Conservation (phyloP, 2,888 invertebrate genomes). For the Oscheius sp. region DNA sequence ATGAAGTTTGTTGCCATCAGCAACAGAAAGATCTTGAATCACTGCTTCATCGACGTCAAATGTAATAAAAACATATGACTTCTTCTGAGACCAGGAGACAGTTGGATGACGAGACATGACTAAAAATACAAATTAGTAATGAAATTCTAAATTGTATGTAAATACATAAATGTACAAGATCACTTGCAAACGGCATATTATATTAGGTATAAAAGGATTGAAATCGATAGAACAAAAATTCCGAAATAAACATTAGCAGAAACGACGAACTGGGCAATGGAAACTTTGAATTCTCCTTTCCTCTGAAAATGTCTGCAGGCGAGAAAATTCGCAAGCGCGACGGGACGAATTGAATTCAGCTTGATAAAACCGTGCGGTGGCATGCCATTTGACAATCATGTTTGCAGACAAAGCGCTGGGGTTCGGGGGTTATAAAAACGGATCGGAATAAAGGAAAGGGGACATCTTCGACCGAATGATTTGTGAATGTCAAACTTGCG, state of each 20-base stretch:
- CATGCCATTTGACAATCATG: neutral
- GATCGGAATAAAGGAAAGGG: too few species aligned
- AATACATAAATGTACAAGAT: too few species aligned
- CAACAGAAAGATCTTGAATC: constrained; percentile 61
- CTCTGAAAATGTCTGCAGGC: constrained; percentile 1
- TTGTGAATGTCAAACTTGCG: too few species aligned
- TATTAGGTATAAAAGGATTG: too few species aligned
- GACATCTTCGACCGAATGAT: too few species aligned
- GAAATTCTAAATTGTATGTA: too few species aligned
- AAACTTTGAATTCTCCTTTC: neutral
- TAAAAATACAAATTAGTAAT: too few species aligned
- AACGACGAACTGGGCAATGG: constrained; percentile 1
- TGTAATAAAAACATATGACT: constrained; percentile 85
- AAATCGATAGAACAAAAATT: too few species aligned
- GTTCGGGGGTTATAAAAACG: neutral
- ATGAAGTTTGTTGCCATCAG: constrained; percentile 59
- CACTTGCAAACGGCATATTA: too few species aligned
- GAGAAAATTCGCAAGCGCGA: constrained; percentile 11
- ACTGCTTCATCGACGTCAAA: constrained; percentile 85
- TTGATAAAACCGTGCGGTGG: neutral
- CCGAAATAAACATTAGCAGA: too few species aligned
- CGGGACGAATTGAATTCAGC: neutral
- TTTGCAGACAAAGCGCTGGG: neutral
- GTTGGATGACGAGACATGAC: constrained; percentile 78
- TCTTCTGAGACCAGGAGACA: constrained; percentile 93